These are phyloP conservation scores for Periplaneta americana DNA, from an alignment of 1,140 invertebrate species.

Conservation along the genomic window DNA sequence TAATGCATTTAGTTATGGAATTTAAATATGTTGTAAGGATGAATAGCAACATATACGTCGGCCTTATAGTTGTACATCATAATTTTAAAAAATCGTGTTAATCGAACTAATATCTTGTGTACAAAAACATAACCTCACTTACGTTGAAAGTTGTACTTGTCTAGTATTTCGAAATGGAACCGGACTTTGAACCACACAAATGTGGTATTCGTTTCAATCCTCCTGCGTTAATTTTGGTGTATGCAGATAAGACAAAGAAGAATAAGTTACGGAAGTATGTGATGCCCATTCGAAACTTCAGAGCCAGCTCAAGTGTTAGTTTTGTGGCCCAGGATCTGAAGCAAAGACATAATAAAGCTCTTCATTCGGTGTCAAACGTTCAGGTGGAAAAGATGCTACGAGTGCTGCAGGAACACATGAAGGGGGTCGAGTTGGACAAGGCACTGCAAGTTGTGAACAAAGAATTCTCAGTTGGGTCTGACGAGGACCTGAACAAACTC, in stretches of 20 bases:
- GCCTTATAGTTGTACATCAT: no score
- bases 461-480: conserved; percentile 35
- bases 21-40: no score
- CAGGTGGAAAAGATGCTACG: conserved; percentile 27
- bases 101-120: no score
- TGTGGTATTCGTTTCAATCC: conserved; percentile 37
- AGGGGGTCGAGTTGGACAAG: conserved; percentile 28
- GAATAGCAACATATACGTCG: no score
- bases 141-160: no score
- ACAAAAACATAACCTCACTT: no score
- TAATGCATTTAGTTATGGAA: no score
- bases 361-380: conserved; percentile 27
- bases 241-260: conserved; percentile 25
- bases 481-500: conserved; percentile 44
- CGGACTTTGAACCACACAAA: no score
- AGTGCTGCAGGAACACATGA: conserved; percentile 36
- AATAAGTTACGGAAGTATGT: conserved; percentile 31
- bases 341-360: conserved; percentile 28
- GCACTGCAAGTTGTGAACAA: conserved; percentile 22
- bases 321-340: conserved; percentile 29
- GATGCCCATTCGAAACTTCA: conserved; percentile 38
- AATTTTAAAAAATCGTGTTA: no score
- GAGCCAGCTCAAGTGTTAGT: conserved; percentile 29
- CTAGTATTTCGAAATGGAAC: no score
- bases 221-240: conserved; percentile 34